These are phyloP conservation scores for Mesodorylaimus sp. DNA, from an alignment of 2,888 invertebrate species.

Conservation along the genomic window DNA sequence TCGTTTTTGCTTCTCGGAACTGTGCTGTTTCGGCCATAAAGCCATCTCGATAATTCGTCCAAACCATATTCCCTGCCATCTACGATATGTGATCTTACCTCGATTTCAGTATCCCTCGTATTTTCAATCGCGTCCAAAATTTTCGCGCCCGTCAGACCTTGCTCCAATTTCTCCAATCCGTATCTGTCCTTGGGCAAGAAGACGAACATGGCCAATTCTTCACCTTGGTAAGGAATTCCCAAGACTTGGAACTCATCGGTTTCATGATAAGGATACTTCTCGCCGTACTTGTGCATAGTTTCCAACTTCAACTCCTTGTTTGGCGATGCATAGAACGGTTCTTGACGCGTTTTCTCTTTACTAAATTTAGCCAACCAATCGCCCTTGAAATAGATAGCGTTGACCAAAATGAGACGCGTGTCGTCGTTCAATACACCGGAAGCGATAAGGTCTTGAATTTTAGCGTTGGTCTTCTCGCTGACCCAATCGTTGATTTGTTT, in stretches of 20 bases:
- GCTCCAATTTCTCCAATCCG: slow-evolving; percentile 13
- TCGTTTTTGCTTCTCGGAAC: too few relatives aligned
- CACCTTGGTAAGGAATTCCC: slow-evolving; percentile 17
- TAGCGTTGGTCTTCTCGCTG: slow-evolving; percentile 53
- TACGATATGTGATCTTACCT: neutral
- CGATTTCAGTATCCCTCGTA: neutral
- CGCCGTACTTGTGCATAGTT: neutral
- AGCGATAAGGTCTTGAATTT: slow-evolving; percentile 54
- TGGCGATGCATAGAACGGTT: slow-evolving; percentile 1
- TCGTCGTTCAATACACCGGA: slow-evolving; percentile 30
- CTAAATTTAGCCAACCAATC: neutral
- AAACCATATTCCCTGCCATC: neutral
- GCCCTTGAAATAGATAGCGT: slow-evolving; percentile 11
- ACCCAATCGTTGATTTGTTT: slow-evolving; percentile 59
- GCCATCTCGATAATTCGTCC: too few relatives aligned
- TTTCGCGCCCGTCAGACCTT: slow-evolving; percentile 1
- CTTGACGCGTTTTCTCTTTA: neutral
- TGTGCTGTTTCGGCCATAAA: too few relatives aligned
- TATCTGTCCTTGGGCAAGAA: slow-evolving; percentile 19
- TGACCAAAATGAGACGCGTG: slow-evolving; percentile 7
- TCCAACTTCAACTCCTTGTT: slow-evolving; percentile 1
- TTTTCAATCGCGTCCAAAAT: neutral
- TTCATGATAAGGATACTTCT: slow-evolving; percentile 1
- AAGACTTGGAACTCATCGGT: slow-evolving; percentile 12
- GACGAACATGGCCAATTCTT: slow-evolving; percentile 15